Base-by-base conservation (phyloP, 2,888 invertebrate genomes). In the Caenorhabditis doughertyi region DNA sequence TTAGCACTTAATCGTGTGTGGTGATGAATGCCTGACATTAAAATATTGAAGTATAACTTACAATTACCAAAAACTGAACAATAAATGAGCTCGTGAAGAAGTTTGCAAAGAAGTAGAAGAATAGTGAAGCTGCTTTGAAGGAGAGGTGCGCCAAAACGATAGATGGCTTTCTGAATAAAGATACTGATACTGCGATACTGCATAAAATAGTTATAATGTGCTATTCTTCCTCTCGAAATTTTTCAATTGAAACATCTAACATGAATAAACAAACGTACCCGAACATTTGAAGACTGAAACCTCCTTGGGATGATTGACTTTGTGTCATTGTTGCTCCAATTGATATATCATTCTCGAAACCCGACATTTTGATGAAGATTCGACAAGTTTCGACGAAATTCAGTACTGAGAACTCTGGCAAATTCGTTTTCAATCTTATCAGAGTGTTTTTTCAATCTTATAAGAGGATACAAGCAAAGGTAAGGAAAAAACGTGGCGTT, bases 31-130 rank as follows among this genome's bases (percentile, higher is more conserved):
- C 4, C 4, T 32, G 9, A 32, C 4, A 7, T 7, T 9, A 39
- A 39, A 39, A 9, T 5, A 4, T 4, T 39, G 16, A 39, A 39
- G 32, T 39, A 9, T 29, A 72, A 85, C 89, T 83, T 13, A 96
- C 94, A 44, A 98, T 95, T 35, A 95, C 94, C 56, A 99, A 96
- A 93, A 99, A 99, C 93, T 95, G 96, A n/a, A 96, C 95, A 84
- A 99, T 97, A 92, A 98, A 99, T 86, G 96, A 96, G 90, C 95
- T 94, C 1, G 95, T 95, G 93, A 98, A 96, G 94, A 95, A 95
- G 8, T 95, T 95, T 91, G 97, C 97, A 53, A 99, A 94, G 85
- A 98, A 94, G 92, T 98, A 99, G 21, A 95, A 94, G 35, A 96
- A 92, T 25, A 99, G 85, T 32, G 98, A 95, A 3, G 92, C 89